Evolutionary conservation across 2,113 vertebrate genomes (phyloP), one percentile per base, ranked within the genome.

Genomic region (Plectropomus leopardus): DNA sequence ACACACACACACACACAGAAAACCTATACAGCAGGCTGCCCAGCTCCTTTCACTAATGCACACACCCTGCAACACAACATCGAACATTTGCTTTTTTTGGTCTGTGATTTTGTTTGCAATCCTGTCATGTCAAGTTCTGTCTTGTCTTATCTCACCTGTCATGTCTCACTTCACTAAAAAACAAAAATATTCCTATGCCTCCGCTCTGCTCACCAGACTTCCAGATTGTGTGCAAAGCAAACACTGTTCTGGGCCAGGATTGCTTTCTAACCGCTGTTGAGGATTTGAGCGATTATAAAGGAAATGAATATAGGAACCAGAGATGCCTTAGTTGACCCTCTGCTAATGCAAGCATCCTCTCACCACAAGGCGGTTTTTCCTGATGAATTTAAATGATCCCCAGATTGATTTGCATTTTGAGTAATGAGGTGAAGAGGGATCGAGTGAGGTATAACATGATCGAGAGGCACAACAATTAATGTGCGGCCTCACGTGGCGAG

Each of bases 221-320:
- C 53, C 74, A 68, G 63, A 88, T 82, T 92, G 80, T 84, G 70
- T 83, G 65, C 58, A 88, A 77, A 86, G 84, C 83, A 91, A 90
- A 89, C 84, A 86, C 17, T 4, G 74, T 80, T 78, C 23, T 61
- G 48, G 83, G 78, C 28, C 0, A 80, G 76, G 80, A 88, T 73
- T 73, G 71, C 55, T 74, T 74, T 84, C 77, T 84, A 88, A 90
- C 90, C 32, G 80, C 87, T 88, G 83, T 63, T 26, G 60, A 91
- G 88, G 83, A 87, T 88, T 88, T 87, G 30, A 80, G 66, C 15
- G 60, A 92, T 92, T 86, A 86, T 82, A 66, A 76, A 82, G 63
- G 65, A 85, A 87, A 88, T 90, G 45, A 84, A 86, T 75, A 58
- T 72, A 83, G 82, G 64, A 86, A 86, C 26, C 48, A 57, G 63